Evolutionary conservation across 2,888 invertebrate genomes (phyloP).

Genomic region (Abrostola triplasia): DNA sequence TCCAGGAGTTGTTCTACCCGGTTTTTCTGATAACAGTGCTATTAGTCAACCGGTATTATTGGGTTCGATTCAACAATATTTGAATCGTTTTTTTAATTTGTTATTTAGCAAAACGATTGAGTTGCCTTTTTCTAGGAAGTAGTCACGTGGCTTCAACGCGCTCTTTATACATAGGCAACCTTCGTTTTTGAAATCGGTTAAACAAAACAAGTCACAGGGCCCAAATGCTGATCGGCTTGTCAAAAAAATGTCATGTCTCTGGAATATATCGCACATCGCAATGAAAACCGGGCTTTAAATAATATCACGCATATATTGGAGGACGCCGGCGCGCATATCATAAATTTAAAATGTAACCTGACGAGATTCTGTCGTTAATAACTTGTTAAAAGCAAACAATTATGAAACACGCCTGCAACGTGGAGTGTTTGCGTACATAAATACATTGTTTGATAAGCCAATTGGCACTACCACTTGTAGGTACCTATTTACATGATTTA

Average conservation of each 20-base stretch:
- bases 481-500: too few species aligned
- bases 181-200: too few species aligned
- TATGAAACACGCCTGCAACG: conserved; percentile 46
- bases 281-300: conserved; percentile 39
- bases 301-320: conserved; percentile 60
- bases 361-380: conserved; percentile 62
- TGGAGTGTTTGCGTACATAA: conserved; percentile 65
- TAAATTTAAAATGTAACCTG: conserved; percentile 71
- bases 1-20: too few species aligned
- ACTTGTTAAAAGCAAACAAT: conserved; percentile 69
- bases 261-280: neutral
- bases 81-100: too few species aligned
- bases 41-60: too few species aligned
- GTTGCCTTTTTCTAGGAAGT: too few species aligned
- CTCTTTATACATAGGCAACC: too few species aligned
- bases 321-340: conserved; percentile 67
- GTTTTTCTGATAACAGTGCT: too few species aligned
- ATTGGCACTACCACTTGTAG: conserved; percentile 29
- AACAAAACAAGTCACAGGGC: too few species aligned
- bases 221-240: neutral
- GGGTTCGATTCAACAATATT: too few species aligned
- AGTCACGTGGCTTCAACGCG: too few species aligned
- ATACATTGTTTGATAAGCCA: conserved; percentile 57
- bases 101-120: too few species aligned
- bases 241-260: neutral